Evolutionary conservation across 2,113 vertebrate genomes (phyloP).

Genomic region (Lathamus discolor): DNA sequence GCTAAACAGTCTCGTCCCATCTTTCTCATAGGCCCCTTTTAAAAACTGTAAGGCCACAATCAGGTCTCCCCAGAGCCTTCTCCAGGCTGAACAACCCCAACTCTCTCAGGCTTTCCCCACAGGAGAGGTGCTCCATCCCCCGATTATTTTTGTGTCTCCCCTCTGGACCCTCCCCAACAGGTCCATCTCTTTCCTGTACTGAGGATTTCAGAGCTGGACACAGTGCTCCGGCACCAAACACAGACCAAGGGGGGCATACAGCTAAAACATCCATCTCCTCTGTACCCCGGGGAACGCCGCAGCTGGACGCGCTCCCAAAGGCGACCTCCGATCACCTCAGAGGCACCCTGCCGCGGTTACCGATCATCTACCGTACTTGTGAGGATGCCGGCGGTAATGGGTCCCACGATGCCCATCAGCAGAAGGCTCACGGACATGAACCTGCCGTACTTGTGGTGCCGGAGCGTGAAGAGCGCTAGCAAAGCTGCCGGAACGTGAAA

Average conservation of each 20-base stretch:
- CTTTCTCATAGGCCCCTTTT: not conserved
- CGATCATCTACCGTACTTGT: slow-evolving; percentile 84
- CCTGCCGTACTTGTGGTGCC: slow-evolving; percentile 89
- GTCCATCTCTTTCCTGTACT: not conserved
- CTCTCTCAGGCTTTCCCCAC: not conserved
- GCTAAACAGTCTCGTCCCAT: not conserved
- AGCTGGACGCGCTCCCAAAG: rapidly evolving
- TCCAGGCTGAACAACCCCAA: not conserved
- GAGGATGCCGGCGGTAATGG: slow-evolving; percentile 90
- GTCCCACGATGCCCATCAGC: slow-evolving; percentile 93
- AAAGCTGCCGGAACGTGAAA: slow-evolving; percentile 91
- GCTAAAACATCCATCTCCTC: not conserved
- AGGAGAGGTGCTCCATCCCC: not conserved
- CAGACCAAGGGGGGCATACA: rapidly evolving
- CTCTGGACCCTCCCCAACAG: not conserved
- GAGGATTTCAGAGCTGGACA: not conserved
- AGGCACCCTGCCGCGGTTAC: not conserved
- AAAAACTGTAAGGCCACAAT: not conserved
- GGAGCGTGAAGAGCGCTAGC: slow-evolving; percentile 87
- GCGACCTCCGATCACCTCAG: rapidly evolving
- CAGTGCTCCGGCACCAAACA: not conserved
- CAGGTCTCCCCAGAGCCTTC: not conserved
- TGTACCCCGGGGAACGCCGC: not conserved
- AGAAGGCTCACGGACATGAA: slow-evolving; percentile 93
- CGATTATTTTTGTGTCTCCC: not conserved